Base-by-base conservation (phyloP, 2,113 vertebrate genomes). In the Anarrhichthys ocellatus region DNA sequence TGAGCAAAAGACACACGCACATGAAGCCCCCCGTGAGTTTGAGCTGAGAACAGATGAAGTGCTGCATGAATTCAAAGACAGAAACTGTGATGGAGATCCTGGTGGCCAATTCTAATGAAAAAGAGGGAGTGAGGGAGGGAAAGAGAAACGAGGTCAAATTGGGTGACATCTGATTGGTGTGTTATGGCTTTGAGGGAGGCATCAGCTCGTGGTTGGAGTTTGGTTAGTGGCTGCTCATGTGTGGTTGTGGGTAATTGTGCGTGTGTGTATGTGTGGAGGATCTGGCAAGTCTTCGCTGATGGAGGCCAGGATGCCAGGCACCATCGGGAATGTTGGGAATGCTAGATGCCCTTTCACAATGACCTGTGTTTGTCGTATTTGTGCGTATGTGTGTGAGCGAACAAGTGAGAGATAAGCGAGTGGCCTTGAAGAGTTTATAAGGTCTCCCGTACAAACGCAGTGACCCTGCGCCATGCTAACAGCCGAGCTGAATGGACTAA, bases 261-360 rank as follows among this genome's bases (percentile, higher is more conserved):
- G 17, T 63, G 44, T 68, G 18, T 78, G 18, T 56, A 40, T 50
- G 72, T 78, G 54, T 48, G 69, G 50, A 63, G 29, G 81, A 77
- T 87, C 88, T 87, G 86, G 76, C 80, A 88, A 80, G 85, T 89
- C 86, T 83, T 88, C n/a, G 8, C 58, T 89, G 90, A 91, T 8
- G 46, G 54, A 78, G 85, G 76, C 79, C 80, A 88, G 91, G 65
- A 90, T 92, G 84, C 89, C 86, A 90, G 88, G 89, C 84, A 90
- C 87, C 79, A 76, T 32, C 0, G 85, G 84, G 91, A 93, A 93
- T 93, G 89, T 42, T 63, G 91, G 86, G 93, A 93, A 92, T 94
- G 91, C 67, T 76, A 76, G 64, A 65, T 90, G 89, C 68, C 89
- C 90, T 91, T 90, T 91, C 68, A 76, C 70, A 86, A 54, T 89